Conservation (phyloP, 1,140 invertebrate genomes). For the Anadara kagoshimensis region DNA sequence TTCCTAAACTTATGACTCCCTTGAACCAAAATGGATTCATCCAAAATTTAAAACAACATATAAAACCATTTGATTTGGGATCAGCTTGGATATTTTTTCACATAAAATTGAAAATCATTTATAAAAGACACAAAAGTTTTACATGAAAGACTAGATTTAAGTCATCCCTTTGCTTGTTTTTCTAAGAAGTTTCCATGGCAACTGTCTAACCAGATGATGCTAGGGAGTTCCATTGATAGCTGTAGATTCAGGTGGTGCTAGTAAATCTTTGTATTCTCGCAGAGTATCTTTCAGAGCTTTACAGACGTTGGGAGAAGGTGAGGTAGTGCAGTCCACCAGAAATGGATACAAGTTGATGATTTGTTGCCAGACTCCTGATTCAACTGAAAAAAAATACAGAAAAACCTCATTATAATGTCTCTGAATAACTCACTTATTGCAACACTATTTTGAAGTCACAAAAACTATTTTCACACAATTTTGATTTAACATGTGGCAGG, state of each 20-base stretch:
- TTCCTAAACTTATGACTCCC: too few species aligned
- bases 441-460: too few species aligned
- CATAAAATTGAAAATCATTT: background rate
- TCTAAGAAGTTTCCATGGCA: background rate
- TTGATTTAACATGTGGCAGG: too few species aligned
- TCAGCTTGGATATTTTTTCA: background rate
- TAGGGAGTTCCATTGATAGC: conserved; percentile 47
- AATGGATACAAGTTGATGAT: conserved; percentile 92
- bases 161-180: too few species aligned
- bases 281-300: conserved; percentile 89
- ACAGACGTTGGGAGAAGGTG: conserved; percentile 80
- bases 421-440: too few species aligned
- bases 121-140: background rate
- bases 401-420: too few species aligned
- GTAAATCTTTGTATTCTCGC: conserved; percentile 89
- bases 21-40: background rate
- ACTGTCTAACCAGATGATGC: background rate
- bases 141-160: background rate
- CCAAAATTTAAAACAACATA: background rate
- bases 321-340: conserved; percentile 90
- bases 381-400: conserved; percentile 79
- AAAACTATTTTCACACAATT: too few species aligned
- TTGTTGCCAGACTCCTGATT: conserved; percentile 92
- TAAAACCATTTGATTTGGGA: background rate
- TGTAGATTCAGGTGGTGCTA: conserved; percentile 77